Evolutionary conservation across 2,888 invertebrate species (phyloP).

Genomic region (Ariolimax columbianus): DNA sequence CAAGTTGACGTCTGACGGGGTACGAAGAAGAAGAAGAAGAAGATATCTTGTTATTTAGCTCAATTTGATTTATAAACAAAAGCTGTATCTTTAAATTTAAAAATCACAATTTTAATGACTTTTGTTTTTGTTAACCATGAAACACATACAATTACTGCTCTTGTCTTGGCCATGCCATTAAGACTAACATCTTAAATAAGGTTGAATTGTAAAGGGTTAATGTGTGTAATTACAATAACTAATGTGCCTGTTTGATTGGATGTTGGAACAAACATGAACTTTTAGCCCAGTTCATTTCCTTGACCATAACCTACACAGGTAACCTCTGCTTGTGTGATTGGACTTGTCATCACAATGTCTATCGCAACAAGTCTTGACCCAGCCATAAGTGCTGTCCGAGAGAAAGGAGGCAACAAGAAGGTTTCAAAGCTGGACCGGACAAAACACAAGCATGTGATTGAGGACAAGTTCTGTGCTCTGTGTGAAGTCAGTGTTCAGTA

Average conservation of each 20-base stretch:
- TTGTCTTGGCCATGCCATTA: too few species aligned
- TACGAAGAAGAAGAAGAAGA: too few species aligned
- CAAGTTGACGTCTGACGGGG: too few species aligned
- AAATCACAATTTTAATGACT: too few species aligned
- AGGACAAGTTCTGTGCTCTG: constrained; percentile 94
- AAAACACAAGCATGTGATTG: constrained; percentile 94
- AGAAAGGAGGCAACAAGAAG: constrained; percentile 76
- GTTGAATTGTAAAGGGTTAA: not conserved
- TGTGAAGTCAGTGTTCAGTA: constrained; percentile 83
- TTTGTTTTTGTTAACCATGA: too few species aligned
- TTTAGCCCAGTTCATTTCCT: constrained; percentile 13
- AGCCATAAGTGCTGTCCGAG: constrained; percentile 87
- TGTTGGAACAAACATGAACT: not conserved
- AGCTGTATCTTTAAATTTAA: too few species aligned
- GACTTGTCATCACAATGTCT: constrained; percentile 87
- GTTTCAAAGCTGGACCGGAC: constrained; percentile 88
- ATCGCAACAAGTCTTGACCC: constrained; percentile 91
- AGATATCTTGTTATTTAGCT: too few species aligned
- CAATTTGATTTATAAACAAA: too few species aligned
- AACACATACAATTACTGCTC: too few species aligned
- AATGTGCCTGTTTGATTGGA: not conserved
- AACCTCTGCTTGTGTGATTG: constrained; percentile 83
- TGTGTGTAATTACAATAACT: not conserved
- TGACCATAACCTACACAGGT: constrained; percentile 62
- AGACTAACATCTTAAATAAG: too few species aligned